Evolutionary conservation across 2,888 invertebrate species (phyloP).

Genomic region (Druceiella hillmani): DNA sequence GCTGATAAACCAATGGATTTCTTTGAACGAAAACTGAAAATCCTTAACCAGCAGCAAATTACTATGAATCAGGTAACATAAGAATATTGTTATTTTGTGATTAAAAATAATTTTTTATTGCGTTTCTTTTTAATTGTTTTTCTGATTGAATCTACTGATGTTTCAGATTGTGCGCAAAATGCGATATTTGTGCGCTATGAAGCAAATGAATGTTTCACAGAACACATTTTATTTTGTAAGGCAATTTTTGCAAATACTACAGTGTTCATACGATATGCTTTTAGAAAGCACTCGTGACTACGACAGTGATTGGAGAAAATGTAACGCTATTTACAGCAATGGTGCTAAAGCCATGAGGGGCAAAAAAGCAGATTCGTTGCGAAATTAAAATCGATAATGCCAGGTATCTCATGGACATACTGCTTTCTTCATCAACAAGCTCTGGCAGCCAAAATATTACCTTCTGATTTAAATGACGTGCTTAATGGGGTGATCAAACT

Average conservation of each 20-base stretch:
- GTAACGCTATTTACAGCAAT: slow-evolving; percentile 25
- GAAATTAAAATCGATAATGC: slow-evolving; percentile 25
- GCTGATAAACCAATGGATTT: too few species aligned
- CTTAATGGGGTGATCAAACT: slow-evolving; percentile 21
- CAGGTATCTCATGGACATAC: slow-evolving; percentile 21
- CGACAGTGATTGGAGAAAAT: slow-evolving; percentile 23
- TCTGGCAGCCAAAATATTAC: slow-evolving; percentile 19
- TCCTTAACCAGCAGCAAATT: too few species aligned
- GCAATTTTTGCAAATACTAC: slow-evolving; percentile 23
- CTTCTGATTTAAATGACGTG: slow-evolving; percentile 20
- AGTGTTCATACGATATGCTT: slow-evolving; percentile 20
- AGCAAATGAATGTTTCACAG: slow-evolving; percentile 23
- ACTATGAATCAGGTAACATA: too few species aligned
- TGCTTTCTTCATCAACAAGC: slow-evolving; percentile 26
- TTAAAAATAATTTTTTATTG: too few species aligned
- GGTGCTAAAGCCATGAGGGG: slow-evolving; percentile 27
- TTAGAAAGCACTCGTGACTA: slow-evolving; percentile 8
- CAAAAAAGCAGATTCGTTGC: slow-evolving; percentile 24
- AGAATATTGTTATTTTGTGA: too few species aligned
- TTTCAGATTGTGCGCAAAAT: slow-evolving; percentile 25
- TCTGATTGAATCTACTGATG: slow-evolving; percentile 26
- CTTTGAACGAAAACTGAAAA: too few species aligned
- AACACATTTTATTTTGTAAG: slow-evolving; percentile 27
- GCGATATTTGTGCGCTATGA: slow-evolving; percentile 26
- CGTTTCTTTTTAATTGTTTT: too few species aligned